These are phyloP conservation scores for Protonibea diacanthus DNA, from an alignment of 2,797 vertebrate genomes.

Conservation along the genomic window DNA sequence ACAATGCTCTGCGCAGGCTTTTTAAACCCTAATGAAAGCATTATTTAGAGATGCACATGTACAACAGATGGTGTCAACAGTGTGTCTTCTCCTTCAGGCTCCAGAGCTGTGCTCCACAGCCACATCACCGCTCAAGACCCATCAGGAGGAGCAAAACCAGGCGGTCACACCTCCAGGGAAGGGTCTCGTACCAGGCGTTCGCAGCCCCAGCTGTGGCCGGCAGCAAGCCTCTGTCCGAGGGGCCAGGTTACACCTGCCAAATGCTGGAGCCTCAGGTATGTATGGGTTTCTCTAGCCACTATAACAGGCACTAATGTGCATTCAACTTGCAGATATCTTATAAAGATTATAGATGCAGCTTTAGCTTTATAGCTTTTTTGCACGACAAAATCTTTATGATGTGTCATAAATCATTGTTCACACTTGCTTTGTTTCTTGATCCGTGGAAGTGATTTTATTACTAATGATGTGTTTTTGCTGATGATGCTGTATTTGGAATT, in stretches of 20 bases:
- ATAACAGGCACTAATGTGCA: neutral
- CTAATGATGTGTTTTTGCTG: neutral
- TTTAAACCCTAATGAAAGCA: neutral
- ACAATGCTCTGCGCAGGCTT: neutral
- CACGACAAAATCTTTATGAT: neutral
- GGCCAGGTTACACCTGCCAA: slow-evolving; percentile 85
- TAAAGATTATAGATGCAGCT: neutral
- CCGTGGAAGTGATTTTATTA: neutral
- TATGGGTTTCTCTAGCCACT: neutral
- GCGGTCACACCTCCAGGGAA: slow-evolving; percentile 91
- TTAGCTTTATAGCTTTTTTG: neutral
- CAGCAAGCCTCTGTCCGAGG: slow-evolving; percentile 88
- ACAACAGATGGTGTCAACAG: slow-evolving; percentile 10
- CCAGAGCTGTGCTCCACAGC: slow-evolving; percentile 90
- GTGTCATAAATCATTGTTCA: neutral
- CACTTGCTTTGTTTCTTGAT: neutral
- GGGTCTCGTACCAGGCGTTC: slow-evolving; percentile 82
- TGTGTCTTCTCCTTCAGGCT: slow-evolving; percentile 73
- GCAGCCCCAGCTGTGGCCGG: slow-evolving; percentile 92
- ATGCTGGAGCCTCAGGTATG: slow-evolving; percentile 84
- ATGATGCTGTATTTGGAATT: slow-evolving; percentile 4
- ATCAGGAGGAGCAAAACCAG: slow-evolving; percentile 91
- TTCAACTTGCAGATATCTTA: neutral
- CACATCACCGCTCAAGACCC: slow-evolving; percentile 89
- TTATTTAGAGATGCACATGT: neutral